Base-by-base conservation (phyloP, 1,140 invertebrate genomes). In the Brachionus paranguensis region DNA sequence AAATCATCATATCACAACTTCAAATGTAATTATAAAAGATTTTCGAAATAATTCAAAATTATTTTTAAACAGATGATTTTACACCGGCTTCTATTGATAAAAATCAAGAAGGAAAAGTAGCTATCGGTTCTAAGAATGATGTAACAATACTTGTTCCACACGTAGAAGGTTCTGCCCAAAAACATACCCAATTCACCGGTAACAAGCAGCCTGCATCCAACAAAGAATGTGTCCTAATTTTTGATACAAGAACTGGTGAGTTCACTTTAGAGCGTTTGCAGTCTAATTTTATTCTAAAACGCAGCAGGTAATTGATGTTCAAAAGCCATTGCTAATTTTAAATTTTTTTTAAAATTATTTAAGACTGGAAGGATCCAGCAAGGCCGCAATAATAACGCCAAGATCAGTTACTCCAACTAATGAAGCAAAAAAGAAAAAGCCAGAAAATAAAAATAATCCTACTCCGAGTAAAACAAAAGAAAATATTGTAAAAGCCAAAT, bases 181-280 rank as follows among this genome's bases (percentile, higher is more conserved):
- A 81, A 20, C 43, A 81, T 45, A 81, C 78, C 14, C 78, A 81
- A 68, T 81, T 81, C 27, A 81, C 78, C 41, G 78, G 78, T 20
- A 81, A 81, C 24, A 81, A 81, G n/a, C 78, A 81, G 41, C 50
- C 50, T n/a, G 37, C 53, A 24, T 81, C 78, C 20, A 81, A 53
- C 7, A 81, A 81, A 64, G 78, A 81, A 47, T 81, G 78, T 37
- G 78, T 81, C 14, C 29, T 81, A 12, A 81, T 81, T 12, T 81
- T 43, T 17, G 78, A 81, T 29, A 64, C 78, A 17, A 37, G 78
- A 64, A 81, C 27, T 20, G 43, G 43, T 8, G 78, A 81, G 6
- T 81, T 81, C 41, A 81, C 78, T 37, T 45, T 81, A 43, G 78
- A 81, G 27, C 78, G 78, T 12, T 17, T 81, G 1, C 78, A 81